Evolutionary conservation across 2,888 invertebrate genomes (phyloP).

Genomic region (Periphyllus acericola): DNA sequence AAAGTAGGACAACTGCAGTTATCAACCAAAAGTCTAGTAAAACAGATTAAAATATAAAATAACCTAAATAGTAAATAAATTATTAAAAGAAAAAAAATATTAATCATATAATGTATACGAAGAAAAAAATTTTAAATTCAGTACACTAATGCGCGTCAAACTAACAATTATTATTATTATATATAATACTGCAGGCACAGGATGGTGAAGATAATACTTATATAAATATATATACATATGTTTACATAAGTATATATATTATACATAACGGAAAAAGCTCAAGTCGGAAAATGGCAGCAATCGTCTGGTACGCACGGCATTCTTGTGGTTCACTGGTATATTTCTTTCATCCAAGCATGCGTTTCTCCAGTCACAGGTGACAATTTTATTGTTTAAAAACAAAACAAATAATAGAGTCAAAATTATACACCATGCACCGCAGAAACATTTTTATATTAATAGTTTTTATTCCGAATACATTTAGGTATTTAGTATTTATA

Average conservation of each 20-base stretch:
- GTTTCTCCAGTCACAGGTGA: neutral
- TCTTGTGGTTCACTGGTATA: neutral
- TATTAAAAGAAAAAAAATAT: constrained; percentile 25
- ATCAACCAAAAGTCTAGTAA: constrained; percentile 56
- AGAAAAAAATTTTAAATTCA: constrained; percentile 46
- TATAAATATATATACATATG: neutral
- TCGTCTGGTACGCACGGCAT: neutral
- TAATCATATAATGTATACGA: constrained; percentile 1
- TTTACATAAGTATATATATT: neutral
- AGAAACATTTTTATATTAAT: constrained; percentile 34
- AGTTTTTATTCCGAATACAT: constrained; percentile 40
- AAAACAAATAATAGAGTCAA: neutral
- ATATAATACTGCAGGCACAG: constrained; percentile 49
- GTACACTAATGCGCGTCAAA: constrained; percentile 42
- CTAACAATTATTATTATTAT: constrained; percentile 26
- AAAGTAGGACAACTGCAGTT: constrained; percentile 60
- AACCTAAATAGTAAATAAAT: constrained; percentile 28
- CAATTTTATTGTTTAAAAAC: neutral
- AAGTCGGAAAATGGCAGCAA: constrained; percentile 25
- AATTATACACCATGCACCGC: constrained; percentile 35
- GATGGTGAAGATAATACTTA: neutral
- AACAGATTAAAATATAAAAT: constrained; percentile 52
- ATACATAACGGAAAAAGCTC: constrained; percentile 29
- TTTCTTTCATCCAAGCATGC: neutral
- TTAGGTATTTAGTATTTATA: constrained; percentile 17